Percentiles rank a stretch among this genome's conserved stretches.
Conservation (phyloP, 2,113 vertebrate genomes). For the Acrocephalus kingi region DNA sequence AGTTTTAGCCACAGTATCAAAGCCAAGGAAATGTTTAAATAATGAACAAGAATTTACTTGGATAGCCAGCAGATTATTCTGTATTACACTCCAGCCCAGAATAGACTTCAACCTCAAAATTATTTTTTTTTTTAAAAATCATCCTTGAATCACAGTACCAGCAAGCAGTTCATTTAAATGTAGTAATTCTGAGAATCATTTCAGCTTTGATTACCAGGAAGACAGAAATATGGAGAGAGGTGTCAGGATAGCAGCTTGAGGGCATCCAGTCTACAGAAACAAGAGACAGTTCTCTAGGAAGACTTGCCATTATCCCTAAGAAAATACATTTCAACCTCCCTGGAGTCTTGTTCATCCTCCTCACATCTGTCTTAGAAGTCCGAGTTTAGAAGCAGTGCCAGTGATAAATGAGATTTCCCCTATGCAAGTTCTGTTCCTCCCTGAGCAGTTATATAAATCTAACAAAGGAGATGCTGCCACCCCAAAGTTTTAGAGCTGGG, state of each 20-base stretch:
- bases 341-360: conserved; percentile 39
- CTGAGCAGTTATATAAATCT: not conserved
- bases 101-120: not conserved
- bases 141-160: not conserved
- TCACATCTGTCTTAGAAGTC: conserved; percentile 13
- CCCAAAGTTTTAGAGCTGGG: not conserved
- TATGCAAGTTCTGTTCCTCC: not conserved
- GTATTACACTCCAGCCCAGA: not conserved
- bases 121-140: not conserved
- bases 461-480: not conserved
- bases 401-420: conserved; percentile 11
- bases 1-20: not conserved
- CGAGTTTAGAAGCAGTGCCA: conserved; percentile 15
- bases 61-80: not conserved
- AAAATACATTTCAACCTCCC: conserved; percentile 42
- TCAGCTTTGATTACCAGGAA: conserved; percentile 43
- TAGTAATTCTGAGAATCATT: not conserved
- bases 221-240: not conserved
- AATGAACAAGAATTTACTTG: not conserved
- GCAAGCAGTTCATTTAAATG: conserved; percentile 20
- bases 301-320: conserved; percentile 16
- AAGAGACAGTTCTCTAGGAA: not conserved
- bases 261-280: conserved; percentile 6
- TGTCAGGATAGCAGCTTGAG: conserved; percentile 20
- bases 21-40: not conserved